Evolutionary conservation across 1,140 invertebrate species (phyloP).

Genomic region (Drosophila micromelanica): DNA sequence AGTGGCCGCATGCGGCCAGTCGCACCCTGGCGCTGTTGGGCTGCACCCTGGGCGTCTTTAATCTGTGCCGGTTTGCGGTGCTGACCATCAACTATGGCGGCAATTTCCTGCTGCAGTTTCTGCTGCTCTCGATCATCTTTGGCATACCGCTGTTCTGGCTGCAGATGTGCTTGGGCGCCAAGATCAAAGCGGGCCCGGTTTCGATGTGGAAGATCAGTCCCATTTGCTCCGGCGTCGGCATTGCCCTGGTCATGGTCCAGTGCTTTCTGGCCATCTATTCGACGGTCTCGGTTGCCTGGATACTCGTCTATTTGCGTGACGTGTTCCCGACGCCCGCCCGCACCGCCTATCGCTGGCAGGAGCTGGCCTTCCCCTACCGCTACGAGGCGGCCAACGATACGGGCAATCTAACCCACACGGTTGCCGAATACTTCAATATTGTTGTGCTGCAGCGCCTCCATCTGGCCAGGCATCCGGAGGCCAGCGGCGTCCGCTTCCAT

Average conservation of each 20-base stretch:
- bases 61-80: slow-evolving; percentile 94
- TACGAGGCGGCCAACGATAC: slow-evolving; percentile 73
- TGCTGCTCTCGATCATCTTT: slow-evolving; percentile 92
- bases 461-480: slow-evolving; percentile 85
- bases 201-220: slow-evolving; percentile 97
- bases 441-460: slow-evolving; percentile 90
- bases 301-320: slow-evolving; percentile 94
- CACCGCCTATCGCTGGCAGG: slow-evolving; percentile 91
- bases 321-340: slow-evolving; percentile 93
- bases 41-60: slow-evolving; percentile 94
- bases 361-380: slow-evolving; percentile 88
- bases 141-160: slow-evolving; percentile 94
- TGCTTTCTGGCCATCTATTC: slow-evolving; percentile 94
- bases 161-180: slow-evolving; percentile 93
- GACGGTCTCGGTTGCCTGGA: slow-evolving; percentile 94
- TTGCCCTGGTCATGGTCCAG: slow-evolving; percentile 91
- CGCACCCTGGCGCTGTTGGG: slow-evolving; percentile 92
- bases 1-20: slow-evolving; percentile 92
- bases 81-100: slow-evolving; percentile 94
- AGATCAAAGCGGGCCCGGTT: slow-evolving; percentile 92
- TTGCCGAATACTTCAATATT: slow-evolving; percentile 93
- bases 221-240: slow-evolving; percentile 94
- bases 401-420: slow-evolving; percentile 89
- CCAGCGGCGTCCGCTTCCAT: slow-evolving; percentile 64
- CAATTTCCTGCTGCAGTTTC: slow-evolving; percentile 95